A percentile compares a stretch with the other conserved stretches of the same genome.
Conservation (phyloP, 2,888 invertebrate species). For the Mythimna pallens region DNA sequence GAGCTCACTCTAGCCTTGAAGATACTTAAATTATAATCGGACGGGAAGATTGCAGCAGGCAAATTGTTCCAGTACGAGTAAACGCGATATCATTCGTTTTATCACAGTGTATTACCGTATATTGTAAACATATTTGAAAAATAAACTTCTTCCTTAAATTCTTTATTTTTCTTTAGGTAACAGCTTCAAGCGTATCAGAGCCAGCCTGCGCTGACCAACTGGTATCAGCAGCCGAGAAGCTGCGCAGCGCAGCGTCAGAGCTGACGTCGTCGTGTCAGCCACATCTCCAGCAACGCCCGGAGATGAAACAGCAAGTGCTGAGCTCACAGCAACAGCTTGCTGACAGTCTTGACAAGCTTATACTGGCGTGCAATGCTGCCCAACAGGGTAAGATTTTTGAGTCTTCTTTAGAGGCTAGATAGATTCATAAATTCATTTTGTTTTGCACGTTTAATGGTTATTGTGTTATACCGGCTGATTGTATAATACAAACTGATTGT, state of each 20-base stretch:
- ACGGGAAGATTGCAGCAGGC: too few species aligned
- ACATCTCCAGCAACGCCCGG: slow-evolving; percentile 53
- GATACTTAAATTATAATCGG: too few species aligned
- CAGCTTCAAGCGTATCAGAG: slow-evolving; percentile 67
- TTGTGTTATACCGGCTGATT: too few species aligned
- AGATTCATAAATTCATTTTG: too few species aligned
- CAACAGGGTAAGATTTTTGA: slow-evolving; percentile 20
- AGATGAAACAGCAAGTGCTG: slow-evolving; percentile 24
- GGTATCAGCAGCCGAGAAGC: slow-evolving; percentile 58
- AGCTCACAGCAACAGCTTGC: slow-evolving; percentile 46
- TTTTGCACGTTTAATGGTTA: too few species aligned
- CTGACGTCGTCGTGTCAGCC: slow-evolving; percentile 56
- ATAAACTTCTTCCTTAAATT: too few species aligned
- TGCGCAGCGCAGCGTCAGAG: slow-evolving; percentile 56
- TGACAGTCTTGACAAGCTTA: slow-evolving; percentile 59
- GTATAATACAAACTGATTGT: too few species aligned
- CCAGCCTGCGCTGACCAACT: slow-evolving; percentile 54
- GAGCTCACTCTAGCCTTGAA: too few species aligned
- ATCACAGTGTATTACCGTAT: too few species aligned
- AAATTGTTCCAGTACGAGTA: too few species aligned
- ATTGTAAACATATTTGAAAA: too few species aligned
- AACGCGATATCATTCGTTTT: too few species aligned
- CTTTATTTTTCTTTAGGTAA: slow-evolving; percentile 59
- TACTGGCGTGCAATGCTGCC: slow-evolving; percentile 55
- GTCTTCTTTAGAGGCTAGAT: not conserved